phyloP scores from a whole-genome alignment of 1,140 invertebrate species.

The Caenorhabditis inopinata region DNA sequence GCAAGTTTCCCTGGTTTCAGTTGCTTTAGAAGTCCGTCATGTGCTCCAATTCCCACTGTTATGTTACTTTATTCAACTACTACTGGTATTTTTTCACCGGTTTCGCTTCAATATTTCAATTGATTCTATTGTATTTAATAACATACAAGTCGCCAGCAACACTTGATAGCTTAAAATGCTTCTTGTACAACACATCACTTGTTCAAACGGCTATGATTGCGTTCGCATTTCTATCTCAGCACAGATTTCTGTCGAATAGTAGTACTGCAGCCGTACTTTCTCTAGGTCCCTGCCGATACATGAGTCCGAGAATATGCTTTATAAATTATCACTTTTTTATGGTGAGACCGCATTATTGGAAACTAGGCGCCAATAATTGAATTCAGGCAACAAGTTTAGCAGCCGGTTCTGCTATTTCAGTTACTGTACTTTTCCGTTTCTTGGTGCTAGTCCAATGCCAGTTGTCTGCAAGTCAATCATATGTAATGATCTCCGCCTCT shows the following conservation, averaged over 20 bases:
- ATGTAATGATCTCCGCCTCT: neutral
- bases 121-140: conserved; percentile 1
- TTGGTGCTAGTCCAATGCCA: conserved; percentile 1
- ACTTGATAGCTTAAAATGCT: neutral
- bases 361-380: too few relatives aligned
- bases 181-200: neutral
- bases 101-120: neutral
- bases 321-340: conserved; percentile 2
- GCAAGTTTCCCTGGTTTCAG: too few relatives aligned
- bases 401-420: neutral
- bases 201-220: neutral
- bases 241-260: neutral
- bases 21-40: neutral
- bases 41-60: conserved; percentile 7
- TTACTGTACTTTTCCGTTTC: conserved; percentile 10
- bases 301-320: neutral
- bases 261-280: neutral
- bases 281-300: neutral
- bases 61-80: neutral
- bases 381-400: neutral
- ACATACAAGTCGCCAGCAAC: neutral
- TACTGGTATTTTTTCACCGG: neutral
- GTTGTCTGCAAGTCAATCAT: neutral
- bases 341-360: neutral
- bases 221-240: neutral